phyloP scores from a whole-genome alignment of 2,888 invertebrate genomes.

The Ectobius pallidus region DNA sequence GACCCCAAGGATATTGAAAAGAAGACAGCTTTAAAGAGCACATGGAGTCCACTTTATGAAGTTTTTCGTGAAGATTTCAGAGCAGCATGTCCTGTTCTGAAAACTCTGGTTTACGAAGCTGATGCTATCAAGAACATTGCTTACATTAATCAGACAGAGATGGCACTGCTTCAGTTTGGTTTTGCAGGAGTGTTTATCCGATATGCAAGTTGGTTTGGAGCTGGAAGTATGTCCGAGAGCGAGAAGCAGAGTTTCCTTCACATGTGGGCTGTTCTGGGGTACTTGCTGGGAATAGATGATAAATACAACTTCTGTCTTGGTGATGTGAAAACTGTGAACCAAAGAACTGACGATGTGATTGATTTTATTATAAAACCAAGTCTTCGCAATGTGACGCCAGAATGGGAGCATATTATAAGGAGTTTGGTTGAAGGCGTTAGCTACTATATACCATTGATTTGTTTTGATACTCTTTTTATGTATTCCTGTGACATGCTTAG shows the following conservation, averaged over 20 bases:
- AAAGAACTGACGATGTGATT: conserved; percentile 49
- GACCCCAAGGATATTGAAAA: conserved; percentile 37
- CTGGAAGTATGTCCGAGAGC: conserved; percentile 51
- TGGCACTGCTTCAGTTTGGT: conserved; percentile 60
- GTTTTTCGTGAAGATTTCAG: conserved; percentile 47
- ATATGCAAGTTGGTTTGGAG: conserved; percentile 54
- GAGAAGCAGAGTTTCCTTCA: conserved; percentile 61
- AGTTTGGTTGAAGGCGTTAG: conserved; percentile 51
- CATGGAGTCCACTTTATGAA: conserved; percentile 43
- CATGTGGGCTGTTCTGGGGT: conserved; percentile 61
- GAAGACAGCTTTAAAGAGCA: conserved; percentile 2
- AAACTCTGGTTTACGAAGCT: neutral
- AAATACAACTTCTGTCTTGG: conserved; percentile 40
- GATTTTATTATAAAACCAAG: conserved; percentile 52
- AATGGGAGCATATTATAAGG: conserved; percentile 56
- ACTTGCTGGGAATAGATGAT: conserved; percentile 55
- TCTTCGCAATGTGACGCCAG: conserved; percentile 49
- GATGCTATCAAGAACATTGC: neutral
- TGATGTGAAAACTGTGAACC: conserved; percentile 49
- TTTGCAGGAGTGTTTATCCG: conserved; percentile 58
- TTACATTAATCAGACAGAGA: conserved; percentile 58
- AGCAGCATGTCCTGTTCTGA: conserved; percentile 42
- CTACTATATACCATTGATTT: conserved; percentile 49
- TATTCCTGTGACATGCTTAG: conserved; percentile 34
- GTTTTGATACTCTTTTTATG: conserved; percentile 47